Conservation (phyloP, 2,113 vertebrate species). For the Psilopsiagon aurifrons region DNA sequence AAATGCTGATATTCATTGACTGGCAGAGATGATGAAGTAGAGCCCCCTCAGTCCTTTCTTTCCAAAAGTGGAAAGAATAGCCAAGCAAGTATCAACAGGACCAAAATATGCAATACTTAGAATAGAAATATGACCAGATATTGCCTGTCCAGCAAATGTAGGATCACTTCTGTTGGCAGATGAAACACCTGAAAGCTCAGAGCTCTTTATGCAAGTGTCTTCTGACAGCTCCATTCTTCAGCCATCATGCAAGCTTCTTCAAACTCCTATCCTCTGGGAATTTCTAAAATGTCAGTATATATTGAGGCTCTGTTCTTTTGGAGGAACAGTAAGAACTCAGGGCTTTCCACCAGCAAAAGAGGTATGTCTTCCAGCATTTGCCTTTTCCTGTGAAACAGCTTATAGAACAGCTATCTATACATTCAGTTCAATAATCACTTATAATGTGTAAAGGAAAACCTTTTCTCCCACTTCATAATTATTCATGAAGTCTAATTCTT, state of each 20-base stretch:
- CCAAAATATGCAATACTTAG: neutral
- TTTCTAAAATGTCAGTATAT: neutral
- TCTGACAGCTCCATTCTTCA: neutral
- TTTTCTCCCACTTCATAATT: neutral
- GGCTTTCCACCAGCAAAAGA: neutral
- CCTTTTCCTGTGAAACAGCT: neutral
- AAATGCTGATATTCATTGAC: neutral
- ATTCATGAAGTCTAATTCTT: neutral
- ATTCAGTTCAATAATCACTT: neutral
- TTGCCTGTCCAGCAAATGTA: neutral
- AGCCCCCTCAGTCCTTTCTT: neutral
- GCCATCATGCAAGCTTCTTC: neutral
- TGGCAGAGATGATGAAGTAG: neutral
- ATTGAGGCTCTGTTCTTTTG: neutral
- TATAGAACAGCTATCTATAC: neutral
- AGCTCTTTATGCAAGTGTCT: neutral
- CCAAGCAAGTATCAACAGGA: neutral
- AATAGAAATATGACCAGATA: neutral
- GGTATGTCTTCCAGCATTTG: neutral
- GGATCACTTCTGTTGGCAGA: neutral
- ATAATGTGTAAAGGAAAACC: neutral
- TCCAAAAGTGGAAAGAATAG: neutral
- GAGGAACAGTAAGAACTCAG: neutral
- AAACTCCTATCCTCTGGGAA: neutral
- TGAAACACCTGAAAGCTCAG: neutral